Base-by-base conservation (phyloP, 2,113 vertebrate species). In the Anolis sagrei region DNA sequence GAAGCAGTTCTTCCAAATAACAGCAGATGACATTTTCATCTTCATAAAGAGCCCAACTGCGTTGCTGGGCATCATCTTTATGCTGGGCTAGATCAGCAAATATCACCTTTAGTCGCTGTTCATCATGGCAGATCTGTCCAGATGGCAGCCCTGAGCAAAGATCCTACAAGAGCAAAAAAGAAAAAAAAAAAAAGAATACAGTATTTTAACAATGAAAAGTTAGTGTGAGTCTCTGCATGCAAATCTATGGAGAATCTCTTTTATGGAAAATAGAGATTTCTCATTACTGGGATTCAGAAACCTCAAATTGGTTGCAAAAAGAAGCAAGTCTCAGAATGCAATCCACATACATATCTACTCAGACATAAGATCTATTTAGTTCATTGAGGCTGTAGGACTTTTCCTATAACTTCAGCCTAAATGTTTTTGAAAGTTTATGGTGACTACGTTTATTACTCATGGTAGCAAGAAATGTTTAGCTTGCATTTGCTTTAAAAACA, bases 71-170 rank as follows among this genome's bases (percentile, higher is more conserved):
- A 2, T 99, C 99, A 0, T 99, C 98, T 69, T 98, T 97, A 91
- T 98, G 97, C 62, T 97, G 96, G 32, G 97, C 96, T 89, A 99
- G 95, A 93, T 99, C 99, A 1, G 96, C 89, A 2, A 99, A 99
- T 94, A 99, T 99, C 90, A 99, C 98, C 91, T 99, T 98, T 93
- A 99, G 95, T 21, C 99, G 96, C 96, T 99, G 98, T 88, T 99
- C 98, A 0, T 99, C 99, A 0, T 99, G 98, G 94, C 98, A 99
- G 92, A 99, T 96, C 94, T 99, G 99, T 48, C 99, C 99, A 3
- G 95, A 98, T 1, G 99, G 98, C 93, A 99, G 95, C 3, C 97
- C 97, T 0, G 90, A 91, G 49, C 98, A 96, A 84, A 97, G 81
- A 84, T 98, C 98, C 99, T 99, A 91, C 18, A 87, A 5, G 0